Conservation (phyloP, 64 coral and sea anemone species). For the Hydrozoanthus tunicans region DNA sequence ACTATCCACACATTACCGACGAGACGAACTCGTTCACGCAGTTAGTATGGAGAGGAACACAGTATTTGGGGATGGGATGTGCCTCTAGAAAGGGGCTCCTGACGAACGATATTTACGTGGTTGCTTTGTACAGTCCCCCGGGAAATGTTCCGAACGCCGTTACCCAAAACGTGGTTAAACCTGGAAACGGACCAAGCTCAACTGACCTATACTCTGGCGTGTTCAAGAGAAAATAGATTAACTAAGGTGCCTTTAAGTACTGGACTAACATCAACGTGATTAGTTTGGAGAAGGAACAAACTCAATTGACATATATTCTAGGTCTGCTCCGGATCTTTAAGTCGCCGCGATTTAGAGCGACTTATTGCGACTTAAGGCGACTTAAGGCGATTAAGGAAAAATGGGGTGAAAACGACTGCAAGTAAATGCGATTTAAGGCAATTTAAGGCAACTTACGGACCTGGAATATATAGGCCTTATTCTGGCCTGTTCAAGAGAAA, state of each 20-base stretch:
- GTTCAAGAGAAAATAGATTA: constrained; percentile 35
- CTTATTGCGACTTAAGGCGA: too few relatives aligned
- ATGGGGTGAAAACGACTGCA: too few relatives aligned
- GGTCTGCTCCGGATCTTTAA: not conserved
- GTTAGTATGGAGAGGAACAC: constrained; percentile 71
- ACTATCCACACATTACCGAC: constrained; percentile 75
- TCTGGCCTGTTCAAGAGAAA: constrained; percentile 68
- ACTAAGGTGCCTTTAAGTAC: not conserved
- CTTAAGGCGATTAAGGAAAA: too few relatives aligned
- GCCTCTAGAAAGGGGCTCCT: constrained; percentile 70
- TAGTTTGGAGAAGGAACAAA: too few relatives aligned
- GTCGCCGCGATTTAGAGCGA: too few relatives aligned
- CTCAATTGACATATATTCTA: not conserved
- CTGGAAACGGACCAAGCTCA: constrained; percentile 51
- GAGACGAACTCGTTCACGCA: constrained; percentile 83
- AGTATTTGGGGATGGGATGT: constrained; percentile 73
- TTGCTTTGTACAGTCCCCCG: constrained; percentile 79
- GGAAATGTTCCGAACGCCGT: constrained; percentile 71
- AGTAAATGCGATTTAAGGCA: too few relatives aligned
- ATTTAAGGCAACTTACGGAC: too few relatives aligned
- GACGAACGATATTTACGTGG: constrained; percentile 86
- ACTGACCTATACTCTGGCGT: constrained; percentile 79
- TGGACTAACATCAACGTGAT: not conserved
- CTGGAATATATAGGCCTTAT: not conserved
- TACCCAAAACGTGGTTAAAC: constrained; percentile 74